Base-by-base conservation (phyloP, 2,797 vertebrate species). In the Caiman crocodilus region DNA sequence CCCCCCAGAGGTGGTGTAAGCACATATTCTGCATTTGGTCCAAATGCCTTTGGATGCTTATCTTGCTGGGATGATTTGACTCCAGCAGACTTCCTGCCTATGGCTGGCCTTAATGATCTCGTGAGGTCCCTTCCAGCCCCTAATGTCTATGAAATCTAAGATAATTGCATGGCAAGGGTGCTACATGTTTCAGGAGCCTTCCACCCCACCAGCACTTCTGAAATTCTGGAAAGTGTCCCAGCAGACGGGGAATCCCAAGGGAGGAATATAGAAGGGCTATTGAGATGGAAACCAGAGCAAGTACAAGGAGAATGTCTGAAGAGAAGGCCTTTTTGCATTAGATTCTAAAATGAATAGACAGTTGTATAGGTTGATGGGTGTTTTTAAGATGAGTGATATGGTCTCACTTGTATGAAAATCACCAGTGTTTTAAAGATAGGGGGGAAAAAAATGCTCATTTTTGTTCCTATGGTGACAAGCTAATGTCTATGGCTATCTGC, bases 391-490 rank as follows among this genome's bases (percentile, higher is more conserved):
- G 80, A 80, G 57, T 88, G 75, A 74, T 93, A 28, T 23, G 79
- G 96, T 94, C 84, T 93, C 59, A 73, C 90, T 95, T 92, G 80
- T 92, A 92, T 91, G 88, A 95, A 95, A 97, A 88, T 91, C 35
- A 55, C 78, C 73, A 94, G 79, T 92, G 28, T 94, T 79, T 92
- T 42, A 85, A 56, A 85, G 94, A 89, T 91, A 96, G 91, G 81
- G 35, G 35, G 3, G 3, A 50, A 94, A 94, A 89, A 90, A 94
- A 32, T 79, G 65, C 93, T 93, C 91, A 95, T 90, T 87, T 76
- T 10, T 4, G 97, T 98, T 98, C 69, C 97, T 96, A 96, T 97
- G 92, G 95, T 95, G 97, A 96, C 94, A 91, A 60, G 91, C 95
- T 92, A 88, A 92, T 94, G 81, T 92, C 89, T 35, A 78, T 93